Conservation (phyloP, 2,888 invertebrate species). For the Pyrochroa serraticornis region DNA sequence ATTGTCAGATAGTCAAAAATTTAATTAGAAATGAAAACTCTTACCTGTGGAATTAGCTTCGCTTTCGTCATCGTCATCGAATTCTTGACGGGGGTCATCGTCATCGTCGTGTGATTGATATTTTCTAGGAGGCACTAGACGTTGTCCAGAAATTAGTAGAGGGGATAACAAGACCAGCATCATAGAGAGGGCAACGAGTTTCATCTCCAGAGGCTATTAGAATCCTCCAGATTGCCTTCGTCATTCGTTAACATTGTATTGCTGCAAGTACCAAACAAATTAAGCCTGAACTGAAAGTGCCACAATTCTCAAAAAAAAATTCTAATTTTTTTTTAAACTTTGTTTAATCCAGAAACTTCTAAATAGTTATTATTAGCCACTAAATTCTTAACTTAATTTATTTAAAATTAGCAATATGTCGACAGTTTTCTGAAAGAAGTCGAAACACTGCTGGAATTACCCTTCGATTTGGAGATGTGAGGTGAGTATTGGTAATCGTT, state of each 20-base stretch:
- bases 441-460: too few relatives aligned
- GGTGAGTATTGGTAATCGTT: not conserved
- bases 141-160: conserved; percentile 50
- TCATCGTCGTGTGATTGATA: conserved; percentile 52
- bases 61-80: conserved; percentile 52
- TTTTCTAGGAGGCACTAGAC: conserved; percentile 47
- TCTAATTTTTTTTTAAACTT: too few relatives aligned
- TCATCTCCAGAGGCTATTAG: conserved; percentile 54
- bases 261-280: conserved; percentile 22
- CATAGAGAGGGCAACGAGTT: conserved; percentile 48
- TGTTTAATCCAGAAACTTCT: too few relatives aligned
- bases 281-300: not conserved
- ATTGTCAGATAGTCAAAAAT: too few relatives aligned
- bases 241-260: conserved; percentile 49
- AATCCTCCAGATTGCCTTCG: conserved; percentile 45
- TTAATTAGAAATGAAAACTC: conserved; percentile 4
- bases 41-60: conserved; percentile 57
- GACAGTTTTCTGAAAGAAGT: too few relatives aligned
- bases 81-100: conserved; percentile 43
- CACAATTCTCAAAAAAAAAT: too few relatives aligned
- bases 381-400: too few relatives aligned
- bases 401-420: too few relatives aligned
- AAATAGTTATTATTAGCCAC: too few relatives aligned
- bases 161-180: conserved; percentile 54
- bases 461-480: too few relatives aligned